Conservation (phyloP, 2,797 vertebrate genomes). For the Todus mexicanus region DNA sequence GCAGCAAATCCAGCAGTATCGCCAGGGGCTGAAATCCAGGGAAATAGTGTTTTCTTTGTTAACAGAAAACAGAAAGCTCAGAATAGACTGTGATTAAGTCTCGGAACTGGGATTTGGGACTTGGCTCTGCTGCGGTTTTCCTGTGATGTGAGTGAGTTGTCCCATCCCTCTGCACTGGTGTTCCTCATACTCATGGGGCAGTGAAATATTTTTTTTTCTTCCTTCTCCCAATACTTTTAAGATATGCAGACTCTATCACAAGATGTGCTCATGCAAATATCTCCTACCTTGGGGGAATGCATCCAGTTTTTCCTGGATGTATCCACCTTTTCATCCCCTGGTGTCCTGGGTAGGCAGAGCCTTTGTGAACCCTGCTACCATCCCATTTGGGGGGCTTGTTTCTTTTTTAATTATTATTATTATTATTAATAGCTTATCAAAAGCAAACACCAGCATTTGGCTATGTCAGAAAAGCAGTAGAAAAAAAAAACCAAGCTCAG, state of each 20-base stretch:
- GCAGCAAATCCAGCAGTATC: constrained; percentile 7
- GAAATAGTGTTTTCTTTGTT: constrained; percentile 40
- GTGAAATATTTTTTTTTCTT: neutral
- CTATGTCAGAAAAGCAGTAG: neutral
- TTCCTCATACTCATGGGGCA: neutral
- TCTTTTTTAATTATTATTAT: neutral
- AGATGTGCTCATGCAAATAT: neutral
- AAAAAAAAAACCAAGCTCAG: neutral
- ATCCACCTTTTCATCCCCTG: neutral
- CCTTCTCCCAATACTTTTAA: neutral
- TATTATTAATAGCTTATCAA: too few species aligned
- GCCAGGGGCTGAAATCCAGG: neutral
- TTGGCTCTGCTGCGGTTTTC: neutral
- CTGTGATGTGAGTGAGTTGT: neutral
- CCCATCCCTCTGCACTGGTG: neutral
- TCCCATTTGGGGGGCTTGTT: neutral
- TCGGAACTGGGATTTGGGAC: constrained; percentile 2
- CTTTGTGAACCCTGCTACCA: neutral
- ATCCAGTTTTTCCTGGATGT: neutral
- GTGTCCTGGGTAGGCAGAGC: neutral
- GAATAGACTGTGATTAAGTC: neutral
- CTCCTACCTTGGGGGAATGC: neutral
- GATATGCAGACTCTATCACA: neutral
- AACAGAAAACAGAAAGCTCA: constrained; percentile 1
- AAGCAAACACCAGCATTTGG: neutral